Evolutionary conservation across 2,888 invertebrate species (phyloP), one percentile per base, ranked within the genome.

Genomic region (Habrosyne pyritoides): DNA sequence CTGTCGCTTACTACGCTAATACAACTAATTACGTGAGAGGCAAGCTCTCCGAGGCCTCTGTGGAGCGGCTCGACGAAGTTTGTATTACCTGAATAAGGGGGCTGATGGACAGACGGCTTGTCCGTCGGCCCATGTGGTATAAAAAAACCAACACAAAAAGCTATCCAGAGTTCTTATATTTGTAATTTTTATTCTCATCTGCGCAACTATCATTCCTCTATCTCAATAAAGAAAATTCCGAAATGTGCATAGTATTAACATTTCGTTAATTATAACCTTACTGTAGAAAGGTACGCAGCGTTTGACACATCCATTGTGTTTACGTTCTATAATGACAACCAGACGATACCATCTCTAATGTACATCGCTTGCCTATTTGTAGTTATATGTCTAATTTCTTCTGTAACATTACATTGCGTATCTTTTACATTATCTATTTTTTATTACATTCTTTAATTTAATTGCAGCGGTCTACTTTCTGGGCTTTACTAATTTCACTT

Each of bases 261-360:
- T 36, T 42, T 18, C 8, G n/a, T 1, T 12, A 33, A 33, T 33
- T 33, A 42, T 18, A 42, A 18, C 7, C 33, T 33, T 28, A n/a
- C 12, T 12, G 3, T 8, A 33, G n/a, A 33, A 47, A 21, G n/a
- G n/a, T 24, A n/a, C n/a, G n/a, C 22, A 24, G 12, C n/a, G n/a
- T 7, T 2, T 22, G 22, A 21, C 6, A 30, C 12, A 3, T 26
- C 48, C 6, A 24, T 48, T 48, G n/a, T 48, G 24, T 48, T 48
- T 14, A 48, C 48, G 24, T 48, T 48, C 48, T 24, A 24, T 48
- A 48, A 48, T 48, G 48, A 26, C 26, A 14, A 26, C 24, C 14
- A 49, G 14, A 22, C 6, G 21, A 24, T 18, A 12, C 10, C n/a
- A 42, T 42, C 42, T 42, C 14, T n/a, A 42, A 42, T 42, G 42